Evolutionary conservation across 1,140 invertebrate species (phyloP).

Genomic region (Drosophila virilis): DNA sequence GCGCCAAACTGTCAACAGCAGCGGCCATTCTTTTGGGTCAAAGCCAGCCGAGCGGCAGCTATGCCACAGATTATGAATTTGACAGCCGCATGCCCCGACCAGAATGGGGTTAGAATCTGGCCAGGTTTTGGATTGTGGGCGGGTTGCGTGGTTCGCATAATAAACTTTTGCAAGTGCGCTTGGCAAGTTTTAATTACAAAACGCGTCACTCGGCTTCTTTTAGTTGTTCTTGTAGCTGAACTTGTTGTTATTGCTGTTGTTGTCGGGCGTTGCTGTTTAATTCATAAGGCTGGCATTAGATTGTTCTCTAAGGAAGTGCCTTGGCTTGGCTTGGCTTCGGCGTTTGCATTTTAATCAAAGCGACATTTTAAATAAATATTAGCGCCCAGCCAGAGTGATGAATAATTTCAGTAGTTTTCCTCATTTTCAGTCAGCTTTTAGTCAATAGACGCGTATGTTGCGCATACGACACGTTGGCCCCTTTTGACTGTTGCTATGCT

Average conservation of each 20-base stretch:
- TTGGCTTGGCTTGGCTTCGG: slow-evolving; percentile 28
- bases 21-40: slow-evolving; percentile 62
- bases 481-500: background rate
- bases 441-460: slow-evolving; percentile 7
- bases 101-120: background rate
- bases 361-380: slow-evolving; percentile 80
- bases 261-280: slow-evolving; percentile 58
- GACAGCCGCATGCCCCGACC: slow-evolving; percentile 66
- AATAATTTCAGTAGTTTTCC: slow-evolving; percentile 56
- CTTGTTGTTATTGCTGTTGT: slow-evolving; percentile 1
- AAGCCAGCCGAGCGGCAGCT: slow-evolving; percentile 30
- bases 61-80: slow-evolving; percentile 77
- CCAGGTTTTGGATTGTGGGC: background rate
- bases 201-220: slow-evolving; percentile 36
- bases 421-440: background rate
- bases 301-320: slow-evolving; percentile 48
- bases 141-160: slow-evolving; percentile 38
- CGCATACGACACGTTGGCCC: slow-evolving; percentile 36
- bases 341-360: slow-evolving; percentile 74
- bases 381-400: slow-evolving; percentile 53
- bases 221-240: background rate
- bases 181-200: slow-evolving; percentile 75
- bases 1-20: slow-evolving; percentile 51
- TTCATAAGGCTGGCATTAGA: slow-evolving; percentile 60
- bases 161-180: slow-evolving; percentile 69